Conservation (phyloP, 2,797 vertebrate species). For the Eupleurogrammus muticus region DNA sequence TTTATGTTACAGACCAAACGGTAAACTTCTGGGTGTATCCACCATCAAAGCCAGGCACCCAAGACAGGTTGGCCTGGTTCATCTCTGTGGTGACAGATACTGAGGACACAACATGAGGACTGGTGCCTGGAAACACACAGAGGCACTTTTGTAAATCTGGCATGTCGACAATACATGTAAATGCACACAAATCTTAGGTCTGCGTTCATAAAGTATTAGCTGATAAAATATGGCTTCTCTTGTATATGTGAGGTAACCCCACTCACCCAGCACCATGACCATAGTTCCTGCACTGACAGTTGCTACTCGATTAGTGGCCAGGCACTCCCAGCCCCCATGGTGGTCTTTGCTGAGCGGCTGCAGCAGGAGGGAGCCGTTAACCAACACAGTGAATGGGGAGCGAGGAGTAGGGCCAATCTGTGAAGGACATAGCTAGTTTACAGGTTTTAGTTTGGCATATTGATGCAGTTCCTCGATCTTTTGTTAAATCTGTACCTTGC, state of each 20-base stretch:
- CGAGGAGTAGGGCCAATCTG: conserved; percentile 86
- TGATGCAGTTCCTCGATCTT: not conserved
- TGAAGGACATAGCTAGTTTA: not conserved
- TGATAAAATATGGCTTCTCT: not conserved
- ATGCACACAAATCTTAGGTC: not conserved
- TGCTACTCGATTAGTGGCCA: conserved; percentile 90
- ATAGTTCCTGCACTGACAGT: conserved; percentile 85
- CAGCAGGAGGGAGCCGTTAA: conserved; percentile 90
- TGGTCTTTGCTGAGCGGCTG: conserved; percentile 91
- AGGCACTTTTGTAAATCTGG: not conserved
- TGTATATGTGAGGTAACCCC: not conserved
- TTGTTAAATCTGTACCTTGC: conserved; percentile 84
- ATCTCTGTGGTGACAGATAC: conserved; percentile 86
- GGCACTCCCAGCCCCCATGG: conserved; percentile 92
- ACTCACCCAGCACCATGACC: conserved; percentile 91
- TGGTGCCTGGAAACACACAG: conserved; percentile 87
- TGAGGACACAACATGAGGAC: conserved; percentile 89
- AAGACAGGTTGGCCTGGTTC: conserved; percentile 91
- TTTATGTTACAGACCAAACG: conserved; percentile 88
- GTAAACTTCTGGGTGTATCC: conserved; percentile 95
- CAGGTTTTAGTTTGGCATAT: not conserved
- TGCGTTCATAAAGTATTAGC: too few relatives aligned
- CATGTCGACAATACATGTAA: not conserved
- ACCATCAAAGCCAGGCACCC: conserved; percentile 95
- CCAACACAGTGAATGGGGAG: conserved; percentile 80